phyloP scores from a whole-genome alignment of 2,888 invertebrate species.

The Sminthurinus aureus region DNA sequence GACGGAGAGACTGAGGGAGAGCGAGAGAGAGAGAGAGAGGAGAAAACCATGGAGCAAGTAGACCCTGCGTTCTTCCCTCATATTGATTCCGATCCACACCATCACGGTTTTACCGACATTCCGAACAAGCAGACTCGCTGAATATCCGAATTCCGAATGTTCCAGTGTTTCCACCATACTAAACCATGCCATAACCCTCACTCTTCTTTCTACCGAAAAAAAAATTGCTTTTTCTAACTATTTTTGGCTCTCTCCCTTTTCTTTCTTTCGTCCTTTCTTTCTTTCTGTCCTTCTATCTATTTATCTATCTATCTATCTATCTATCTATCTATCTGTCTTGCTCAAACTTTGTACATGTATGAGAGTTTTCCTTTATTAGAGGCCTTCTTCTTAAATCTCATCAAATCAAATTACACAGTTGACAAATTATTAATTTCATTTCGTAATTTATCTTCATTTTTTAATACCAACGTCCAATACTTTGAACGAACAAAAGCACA shows the following conservation, averaged over 20 bases:
- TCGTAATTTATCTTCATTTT: neutral
- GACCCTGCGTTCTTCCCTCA: constrained; percentile 57
- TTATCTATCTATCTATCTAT: no score
- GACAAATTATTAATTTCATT: neutral
- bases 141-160: neutral
- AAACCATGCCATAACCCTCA: neutral
- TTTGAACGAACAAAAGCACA: neutral
- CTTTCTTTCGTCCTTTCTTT: neutral
- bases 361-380: no score
- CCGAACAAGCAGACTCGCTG: constrained; percentile 4
- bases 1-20: constrained; percentile 10
- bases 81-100: constrained; percentile 59
- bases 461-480: neutral
- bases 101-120: constrained; percentile 24
- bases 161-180: no score
- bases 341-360: no score
- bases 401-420: neutral
- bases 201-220: neutral
- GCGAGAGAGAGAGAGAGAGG: constrained; percentile 8
- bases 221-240: neutral
- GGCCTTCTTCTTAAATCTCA: neutral
- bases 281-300: no score
- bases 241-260: neutral
- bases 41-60: neutral
- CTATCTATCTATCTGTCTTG: no score